Base-by-base conservation (phyloP, 2,888 invertebrate species). In the Drosophila limbata region DNA sequence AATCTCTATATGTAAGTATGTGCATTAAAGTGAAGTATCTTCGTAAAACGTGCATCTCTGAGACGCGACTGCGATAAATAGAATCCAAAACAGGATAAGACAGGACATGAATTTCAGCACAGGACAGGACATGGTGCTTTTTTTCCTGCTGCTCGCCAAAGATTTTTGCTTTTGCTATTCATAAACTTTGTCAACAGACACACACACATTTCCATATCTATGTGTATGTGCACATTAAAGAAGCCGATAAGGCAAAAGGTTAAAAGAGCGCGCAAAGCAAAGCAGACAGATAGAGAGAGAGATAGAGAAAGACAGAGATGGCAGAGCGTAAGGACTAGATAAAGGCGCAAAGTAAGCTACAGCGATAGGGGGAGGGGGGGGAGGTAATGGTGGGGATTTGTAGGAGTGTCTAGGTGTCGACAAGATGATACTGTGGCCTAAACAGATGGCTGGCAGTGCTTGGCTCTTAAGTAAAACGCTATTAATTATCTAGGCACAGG, bases 391-490 rank as follows among this genome's bases (percentile, higher is more conserved):
- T 28, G 21, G 19, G 10, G 28, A 15, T 8, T 11, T 35, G 53
- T 25, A 17, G 50, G 62, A 44, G 42, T 21, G 51, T 39, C 31
- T 48, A 63, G 79, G 61, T 69, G 75, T 65, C 59, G 79, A 76
- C 76, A 74, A 65, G 76, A 52, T 69, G 76, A 74, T 69, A 40
- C 65, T 63, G 79, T 61, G 65, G 64, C 61, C 73, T 59, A 81
- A 74, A 79, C 79, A 79, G 76, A 75, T 71, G 71, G 72, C 84
- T 81, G 73, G 71, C 88, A 88, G 86, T 88, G 78, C 88, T 75
- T 66, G 78, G 62, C 84, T 83, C 87, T 86, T 86, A 81, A 87
- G 84, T 89, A 87, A 84, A 84, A 87, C 84, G 89, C 84, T 84
- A 88, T 84, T 84, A 84, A 84, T 84, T 89, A 84, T 84, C 87